phyloP scores from a whole-genome alignment of 2,888 invertebrate genomes.

The Zaprionus lineosus region DNA sequence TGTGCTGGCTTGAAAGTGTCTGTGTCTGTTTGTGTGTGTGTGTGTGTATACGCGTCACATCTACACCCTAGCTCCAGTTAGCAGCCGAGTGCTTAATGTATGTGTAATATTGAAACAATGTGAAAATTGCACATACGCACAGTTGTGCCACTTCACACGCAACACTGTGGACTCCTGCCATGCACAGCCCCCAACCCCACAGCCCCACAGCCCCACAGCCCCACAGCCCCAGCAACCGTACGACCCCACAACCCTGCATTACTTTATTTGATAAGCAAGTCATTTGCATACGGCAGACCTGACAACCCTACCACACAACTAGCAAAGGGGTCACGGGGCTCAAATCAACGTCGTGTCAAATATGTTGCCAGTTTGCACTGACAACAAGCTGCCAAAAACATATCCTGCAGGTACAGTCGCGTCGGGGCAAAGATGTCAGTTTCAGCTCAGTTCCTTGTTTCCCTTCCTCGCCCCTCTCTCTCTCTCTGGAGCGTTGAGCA shows the following conservation, averaged over 20 bases:
- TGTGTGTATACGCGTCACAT: constrained; percentile 5
- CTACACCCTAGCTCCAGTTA: not conserved
- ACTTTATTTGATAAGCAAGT: constrained; percentile 74
- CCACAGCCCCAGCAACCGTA: constrained; percentile 1
- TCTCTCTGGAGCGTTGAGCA: too few species aligned
- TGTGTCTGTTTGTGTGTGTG: constrained; percentile 1
- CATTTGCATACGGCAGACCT: constrained; percentile 71
- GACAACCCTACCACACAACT: constrained; percentile 33
- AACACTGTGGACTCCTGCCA: constrained; percentile 12
- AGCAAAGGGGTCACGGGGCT: constrained; percentile 32
- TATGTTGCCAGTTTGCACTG: constrained; percentile 55
- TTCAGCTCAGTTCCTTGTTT: too few species aligned
- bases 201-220: not conserved
- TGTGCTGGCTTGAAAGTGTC: not conserved
- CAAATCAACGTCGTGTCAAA: constrained; percentile 65
- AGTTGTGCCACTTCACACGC: constrained; percentile 54
- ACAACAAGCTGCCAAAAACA: constrained; percentile 38
- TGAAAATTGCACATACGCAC: constrained; percentile 77
- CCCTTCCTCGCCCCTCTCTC: too few species aligned
- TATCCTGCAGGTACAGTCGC: constrained; percentile 25
- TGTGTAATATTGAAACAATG: constrained; percentile 76
- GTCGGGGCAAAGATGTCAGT: constrained; percentile 1
- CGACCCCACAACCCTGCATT: constrained; percentile 21
- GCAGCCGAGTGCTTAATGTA: constrained; percentile 45
- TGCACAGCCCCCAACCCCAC: constrained; percentile 1